Conservation (phyloP, 2,797 vertebrate genomes). For the Allobates femoralis region DNA sequence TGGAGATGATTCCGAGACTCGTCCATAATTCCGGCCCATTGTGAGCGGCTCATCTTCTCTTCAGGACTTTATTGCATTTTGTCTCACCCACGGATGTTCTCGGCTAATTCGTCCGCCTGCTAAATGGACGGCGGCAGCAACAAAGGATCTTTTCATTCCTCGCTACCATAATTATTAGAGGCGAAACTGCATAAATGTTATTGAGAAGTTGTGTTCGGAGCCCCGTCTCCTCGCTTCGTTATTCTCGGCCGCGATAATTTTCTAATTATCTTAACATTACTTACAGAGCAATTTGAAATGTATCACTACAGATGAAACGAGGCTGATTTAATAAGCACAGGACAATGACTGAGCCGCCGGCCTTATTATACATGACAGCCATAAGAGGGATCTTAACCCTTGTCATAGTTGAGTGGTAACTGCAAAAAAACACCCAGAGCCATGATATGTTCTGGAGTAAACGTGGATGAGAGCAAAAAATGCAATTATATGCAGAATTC, state of each 20-base stretch:
- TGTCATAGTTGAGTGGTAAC: background rate
- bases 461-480: background rate
- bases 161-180: conserved; percentile 77
- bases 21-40: background rate
- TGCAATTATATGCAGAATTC: background rate
- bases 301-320: conserved; percentile 75
- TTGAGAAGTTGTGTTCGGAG: conserved; percentile 71
- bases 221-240: conserved; percentile 78
- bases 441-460: background rate
- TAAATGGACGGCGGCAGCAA: conserved; percentile 79
- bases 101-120: conserved; percentile 73
- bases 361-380: conserved; percentile 21
- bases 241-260: conserved; percentile 82
- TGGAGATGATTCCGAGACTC: background rate
- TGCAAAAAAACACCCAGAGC: background rate
- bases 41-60: conserved; percentile 72
- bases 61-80: conserved; percentile 71
- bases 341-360: conserved; percentile 74
- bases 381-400: conserved; percentile 48
- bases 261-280: conserved; percentile 84
- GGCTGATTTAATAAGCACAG: conserved; percentile 80
- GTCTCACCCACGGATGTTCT: conserved; percentile 74
- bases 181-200: conserved; percentile 79
- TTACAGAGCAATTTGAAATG: conserved; percentile 79
- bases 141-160: conserved; percentile 81